Base-by-base conservation (phyloP, 1,140 invertebrate species). In the Heliothis subflexa region DNA sequence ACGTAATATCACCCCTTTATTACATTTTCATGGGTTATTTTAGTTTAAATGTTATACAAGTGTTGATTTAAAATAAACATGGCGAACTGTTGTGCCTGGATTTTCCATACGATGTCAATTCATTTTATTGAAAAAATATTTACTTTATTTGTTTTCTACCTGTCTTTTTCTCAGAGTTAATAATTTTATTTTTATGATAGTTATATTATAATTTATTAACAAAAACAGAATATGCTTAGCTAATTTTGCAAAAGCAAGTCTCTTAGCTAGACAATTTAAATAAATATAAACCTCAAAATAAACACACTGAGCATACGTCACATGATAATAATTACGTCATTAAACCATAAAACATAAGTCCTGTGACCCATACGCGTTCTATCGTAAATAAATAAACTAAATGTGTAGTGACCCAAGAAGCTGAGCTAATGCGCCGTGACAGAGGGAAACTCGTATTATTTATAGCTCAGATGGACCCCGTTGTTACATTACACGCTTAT, bases 331-430 rank as follows among this genome's bases (percentile, higher is more conserved):
- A 70, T 16, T 5, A 70, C 49, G 59, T 14, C 47, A 21, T n/a
- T 10, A 14, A 75, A 12, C 40, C 11, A n/a, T 50, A 28, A 47
- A 45, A n/a, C 40, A 18, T 25, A 74, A 33, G 47, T 62, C n/a
- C 57, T 16, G 21, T 75, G 73, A 61, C 57, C 73, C 73, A 21
- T 75, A 55, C 68, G 59, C 47, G 47, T 47, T 75, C 21, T 78
- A 70, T 70, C 76, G 52, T 57, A 25, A 54, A 66, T 79, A 81
- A 78, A 76, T 73, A 77, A 75, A 78, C 81, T 79, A 82, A 52
- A 79, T 79, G 73, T 25, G 21, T 54, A 79, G 18, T 82, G 81
- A 82, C 74, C 81, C 81, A 82, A 79, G 78, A 70, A 76, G 70
- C 57, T 62, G 59, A 64, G 49, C 33, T 74, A 82, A 75, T 61